Evolutionary conservation across 1,140 invertebrate genomes (phyloP), one percentile per base, ranked within the genome.

Genomic region (Glossosoma conforme): DNA sequence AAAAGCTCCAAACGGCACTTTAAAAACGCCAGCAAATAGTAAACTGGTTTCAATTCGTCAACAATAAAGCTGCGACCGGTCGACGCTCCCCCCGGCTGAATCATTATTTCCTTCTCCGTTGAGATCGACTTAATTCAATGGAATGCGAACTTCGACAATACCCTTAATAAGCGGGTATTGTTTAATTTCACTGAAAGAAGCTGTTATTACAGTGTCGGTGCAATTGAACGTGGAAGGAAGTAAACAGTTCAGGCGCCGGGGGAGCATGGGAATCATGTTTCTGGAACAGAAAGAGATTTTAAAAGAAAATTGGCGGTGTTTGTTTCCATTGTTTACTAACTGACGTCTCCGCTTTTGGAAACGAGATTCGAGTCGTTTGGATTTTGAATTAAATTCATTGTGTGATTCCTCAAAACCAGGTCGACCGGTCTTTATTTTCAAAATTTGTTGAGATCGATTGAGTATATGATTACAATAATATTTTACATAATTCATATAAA

Each of bases 31-130:
- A 44, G 37, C 44, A 11, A 56, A 56, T 56, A 48, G 40, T 51
- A 52, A 57, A 52, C 54, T 49, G 49, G 54, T 57, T 57, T 57
- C 49, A 52, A 52, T 52, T 42, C 54, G 54, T 52, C 54, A 49
- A 57, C 54, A 57, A 57, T 57, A 44, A 41, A 48, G 33, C 49
- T 44, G 46, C 54, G 49, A 52, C 52, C 48, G 54, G 54, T 45
- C 43, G 43, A 38, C n/a, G 32, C 45, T 47, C 45, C 45, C 45
- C 36, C n/a, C 21, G 24, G 42, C 43, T 46, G 35, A 45, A 45
- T 44, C 44, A 47, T 56, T 56, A 41, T 52, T 41, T 50, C 54
- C 54, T 38, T 38, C 50, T 36, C 40, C 14, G 19, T 19, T 14
- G 22, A 46, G 50, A 52, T 52, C 50, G 33, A 40, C 22, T 40